Evolutionary conservation across 2,113 vertebrate species (phyloP).

Genomic region (Caretta caretta): DNA sequence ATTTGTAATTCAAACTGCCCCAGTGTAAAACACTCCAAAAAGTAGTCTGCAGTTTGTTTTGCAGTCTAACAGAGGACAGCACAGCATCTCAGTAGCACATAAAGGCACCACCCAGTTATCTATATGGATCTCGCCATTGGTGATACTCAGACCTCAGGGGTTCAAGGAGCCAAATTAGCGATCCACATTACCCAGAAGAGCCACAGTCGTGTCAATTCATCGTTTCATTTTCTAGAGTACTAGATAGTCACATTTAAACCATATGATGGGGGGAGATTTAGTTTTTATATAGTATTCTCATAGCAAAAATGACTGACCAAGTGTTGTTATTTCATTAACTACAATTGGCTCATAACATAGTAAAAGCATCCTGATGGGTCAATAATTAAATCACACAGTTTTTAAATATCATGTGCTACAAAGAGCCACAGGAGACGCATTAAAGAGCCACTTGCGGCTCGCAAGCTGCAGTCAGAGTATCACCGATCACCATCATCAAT

Average conservation of each 20-base stretch:
- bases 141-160: no score
- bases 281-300: background rate
- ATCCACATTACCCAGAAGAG: no score
- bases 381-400: background rate
- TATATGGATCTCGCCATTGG: background rate
- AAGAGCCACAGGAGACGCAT: background rate
- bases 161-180: no score
- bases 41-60: background rate
- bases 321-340: background rate
- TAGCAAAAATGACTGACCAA: background rate
- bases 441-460: background rate
- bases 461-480: background rate
- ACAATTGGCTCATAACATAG: background rate
- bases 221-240: background rate
- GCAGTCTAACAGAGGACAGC: background rate
- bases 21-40: background rate
- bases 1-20: background rate
- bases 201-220: background rate
- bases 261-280: background rate
- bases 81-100: background rate
- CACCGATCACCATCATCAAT: background rate
- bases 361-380: background rate
- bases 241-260: background rate
- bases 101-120: accelerated
- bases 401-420: background rate